These are phyloP conservation scores for Dryocosmus kuriphilus DNA, from an alignment of 2,888 invertebrate species.

Conservation along the genomic window DNA sequence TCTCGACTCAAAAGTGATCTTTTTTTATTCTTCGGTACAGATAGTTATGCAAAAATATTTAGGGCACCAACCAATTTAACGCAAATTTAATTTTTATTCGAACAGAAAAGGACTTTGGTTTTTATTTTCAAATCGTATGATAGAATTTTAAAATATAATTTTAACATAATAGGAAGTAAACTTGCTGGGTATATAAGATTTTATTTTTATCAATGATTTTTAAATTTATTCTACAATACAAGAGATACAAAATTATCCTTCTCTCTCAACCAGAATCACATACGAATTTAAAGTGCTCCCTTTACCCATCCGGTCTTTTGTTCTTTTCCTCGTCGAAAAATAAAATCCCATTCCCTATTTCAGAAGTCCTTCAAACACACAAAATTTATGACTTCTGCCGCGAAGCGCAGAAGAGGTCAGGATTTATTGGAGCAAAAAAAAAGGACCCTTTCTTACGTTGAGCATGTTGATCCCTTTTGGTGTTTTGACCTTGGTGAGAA, in stretches of 20 bases:
- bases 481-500: constrained; percentile 40
- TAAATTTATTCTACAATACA: no score
- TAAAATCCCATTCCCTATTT: constrained; percentile 20
- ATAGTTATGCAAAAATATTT: not conserved
- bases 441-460: constrained; percentile 29
- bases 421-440: constrained; percentile 45
- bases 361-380: constrained; percentile 41
- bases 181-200: no score
- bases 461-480: constrained; percentile 38
- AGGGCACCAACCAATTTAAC: not conserved
- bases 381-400: constrained; percentile 37
- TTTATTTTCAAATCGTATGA: no score
- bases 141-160: no score
- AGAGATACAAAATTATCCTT: no score
- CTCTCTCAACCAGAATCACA: no score
- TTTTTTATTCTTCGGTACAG: not conserved
- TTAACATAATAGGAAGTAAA: no score
- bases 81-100: no score
- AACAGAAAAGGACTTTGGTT: no score
- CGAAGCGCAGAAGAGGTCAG: constrained; percentile 31
- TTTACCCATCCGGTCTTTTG: constrained; percentile 36
- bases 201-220: no score
- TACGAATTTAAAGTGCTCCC: constrained; percentile 16
- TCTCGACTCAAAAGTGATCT: no score
- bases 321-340: constrained; percentile 13